A percentile compares a stretch with the other conserved stretches of the same genome.
These are phyloP conservation scores for Silurus lanzhouensis DNA, from an alignment of 2,797 vertebrate genomes.

Conservation along the genomic window DNA sequence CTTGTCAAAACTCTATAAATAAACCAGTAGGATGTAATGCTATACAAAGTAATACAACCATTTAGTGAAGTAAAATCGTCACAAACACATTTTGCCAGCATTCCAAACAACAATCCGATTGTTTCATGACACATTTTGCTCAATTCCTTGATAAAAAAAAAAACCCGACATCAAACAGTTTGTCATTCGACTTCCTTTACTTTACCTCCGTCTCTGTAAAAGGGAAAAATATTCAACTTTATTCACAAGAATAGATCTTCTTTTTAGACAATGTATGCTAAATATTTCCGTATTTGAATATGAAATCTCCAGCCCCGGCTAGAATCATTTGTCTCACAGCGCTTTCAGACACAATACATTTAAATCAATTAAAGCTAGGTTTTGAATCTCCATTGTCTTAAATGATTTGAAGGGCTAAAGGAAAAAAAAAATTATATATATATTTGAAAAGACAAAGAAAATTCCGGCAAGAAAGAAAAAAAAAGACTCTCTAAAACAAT, in stretches of 20 bases:
- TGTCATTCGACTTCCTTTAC: not conserved
- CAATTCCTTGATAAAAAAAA: not conserved
- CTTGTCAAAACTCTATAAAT: not conserved
- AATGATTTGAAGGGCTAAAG: constrained; percentile 62
- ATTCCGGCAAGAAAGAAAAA: constrained; percentile 19
- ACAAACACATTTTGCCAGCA: not conserved
- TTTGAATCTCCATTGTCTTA: constrained; percentile 63
- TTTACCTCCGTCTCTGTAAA: constrained; percentile 6
- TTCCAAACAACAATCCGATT: not conserved
- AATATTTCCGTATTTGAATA: constrained; percentile 37
- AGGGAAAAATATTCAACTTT: constrained; percentile 33
- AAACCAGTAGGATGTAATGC: not conserved
- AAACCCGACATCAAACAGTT: not conserved
- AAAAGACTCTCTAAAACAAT: constrained; percentile 56
- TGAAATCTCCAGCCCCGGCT: constrained; percentile 62
- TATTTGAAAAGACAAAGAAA: constrained; percentile 58
- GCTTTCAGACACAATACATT: constrained; percentile 71
- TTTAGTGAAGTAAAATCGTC: not conserved
- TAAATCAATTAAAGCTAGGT: constrained; percentile 73
- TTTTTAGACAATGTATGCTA: constrained; percentile 27
- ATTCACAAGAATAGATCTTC: not conserved
- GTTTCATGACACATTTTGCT: too few species aligned
- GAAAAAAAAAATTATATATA: constrained; percentile 50
- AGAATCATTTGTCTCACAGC: constrained; percentile 64
- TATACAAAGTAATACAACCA: not conserved